Evolutionary conservation across 1,140 invertebrate genomes (phyloP), one percentile per base, ranked within the genome.

Genomic region (Anthonomus grandis): DNA sequence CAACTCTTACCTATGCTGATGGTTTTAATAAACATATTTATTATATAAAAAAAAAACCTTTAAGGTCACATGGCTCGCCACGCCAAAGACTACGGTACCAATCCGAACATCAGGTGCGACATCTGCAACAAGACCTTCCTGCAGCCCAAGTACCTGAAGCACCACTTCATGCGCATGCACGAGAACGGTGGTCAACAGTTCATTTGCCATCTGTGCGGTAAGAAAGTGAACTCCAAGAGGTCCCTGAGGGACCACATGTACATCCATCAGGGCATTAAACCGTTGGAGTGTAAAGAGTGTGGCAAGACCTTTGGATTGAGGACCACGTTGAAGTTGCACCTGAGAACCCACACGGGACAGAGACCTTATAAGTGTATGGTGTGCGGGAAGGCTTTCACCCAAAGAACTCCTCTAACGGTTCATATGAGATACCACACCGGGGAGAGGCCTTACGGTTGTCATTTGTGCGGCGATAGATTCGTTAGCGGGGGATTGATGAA

Each of bases 341-440:
- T 88, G 61, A 76, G 86, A 64, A 78, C 86, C 62, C 87, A 90
- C 74, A 88, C 85, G 23, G 88, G 88, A 8, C 84, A 89, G 63
- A 80, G 85, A 61, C 88, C 87, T 0, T 89, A 87, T 69, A 78
- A 79, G 63, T 90, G 87, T 68, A 74, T 76, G 34, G 76, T 80
- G 39, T 90, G 88, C 69, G 73, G 78, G 3, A 82, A 87, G 65
- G 78, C 78, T 0, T 85, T 83, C 64, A 65, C 66, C 4, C 66
- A 68, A 46, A 58, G 57, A 21, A 63, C 60, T 37, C 63, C 64
- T 1, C 57, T 72, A 34, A 67, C 55, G n/a, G 62, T 67, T 19
- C 76, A 77, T 41, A 71, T 75, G 69, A 69, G 72, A 60, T 70
- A 71, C 22, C 83, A 86, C 64, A 82, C 81, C 0, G 79, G 81